These are phyloP conservation scores for Panopea generosa DNA, from an alignment of 2,888 invertebrate species.

Conservation along the genomic window DNA sequence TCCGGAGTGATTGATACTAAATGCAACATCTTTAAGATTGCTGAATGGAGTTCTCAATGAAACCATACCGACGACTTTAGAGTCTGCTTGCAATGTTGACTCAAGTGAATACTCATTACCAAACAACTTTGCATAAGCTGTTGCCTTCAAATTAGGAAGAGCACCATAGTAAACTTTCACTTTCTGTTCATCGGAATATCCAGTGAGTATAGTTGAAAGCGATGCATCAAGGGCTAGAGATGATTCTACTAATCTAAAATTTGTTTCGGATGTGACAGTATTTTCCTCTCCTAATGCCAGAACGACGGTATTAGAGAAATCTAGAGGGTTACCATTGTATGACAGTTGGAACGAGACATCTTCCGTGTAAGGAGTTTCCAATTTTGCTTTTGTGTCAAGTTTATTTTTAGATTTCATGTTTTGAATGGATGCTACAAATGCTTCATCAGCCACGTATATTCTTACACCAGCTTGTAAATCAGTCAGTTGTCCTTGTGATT, in stretches of 20 bases:
- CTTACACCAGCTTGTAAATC: conserved; percentile 26
- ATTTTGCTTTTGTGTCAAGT: conserved; percentile 37
- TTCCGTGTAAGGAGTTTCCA: conserved; percentile 43
- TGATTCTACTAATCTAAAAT: conserved; percentile 9
- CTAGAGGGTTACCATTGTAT: conserved; percentile 16
- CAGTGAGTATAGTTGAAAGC: conserved; percentile 24
- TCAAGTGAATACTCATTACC: conserved; percentile 39
- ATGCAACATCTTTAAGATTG: conserved; percentile 17
- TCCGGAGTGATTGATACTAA: conserved; percentile 34
- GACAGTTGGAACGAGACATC: conserved; percentile 30
- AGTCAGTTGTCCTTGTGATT: conserved; percentile 2
- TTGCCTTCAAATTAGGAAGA: conserved; percentile 20
- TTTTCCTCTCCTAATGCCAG: conserved; percentile 30
- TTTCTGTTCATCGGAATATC: conserved; percentile 42
- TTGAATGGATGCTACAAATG: conserved; percentile 31
- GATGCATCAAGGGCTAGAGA: conserved; percentile 29
- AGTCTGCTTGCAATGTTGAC: conserved; percentile 25
- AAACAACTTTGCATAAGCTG: conserved; percentile 27
- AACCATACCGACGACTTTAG: conserved; percentile 19
- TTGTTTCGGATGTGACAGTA: conserved; percentile 20
- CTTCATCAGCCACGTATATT: conserved; percentile 18
- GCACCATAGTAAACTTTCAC: conserved; percentile 13
- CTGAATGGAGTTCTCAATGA: conserved; percentile 51
- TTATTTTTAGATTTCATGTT: conserved; percentile 15
- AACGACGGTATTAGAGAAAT: conserved; percentile 24